Base-by-base conservation (phyloP, 2,797 vertebrate genomes). In the Gymnodraco acuticeps region DNA sequence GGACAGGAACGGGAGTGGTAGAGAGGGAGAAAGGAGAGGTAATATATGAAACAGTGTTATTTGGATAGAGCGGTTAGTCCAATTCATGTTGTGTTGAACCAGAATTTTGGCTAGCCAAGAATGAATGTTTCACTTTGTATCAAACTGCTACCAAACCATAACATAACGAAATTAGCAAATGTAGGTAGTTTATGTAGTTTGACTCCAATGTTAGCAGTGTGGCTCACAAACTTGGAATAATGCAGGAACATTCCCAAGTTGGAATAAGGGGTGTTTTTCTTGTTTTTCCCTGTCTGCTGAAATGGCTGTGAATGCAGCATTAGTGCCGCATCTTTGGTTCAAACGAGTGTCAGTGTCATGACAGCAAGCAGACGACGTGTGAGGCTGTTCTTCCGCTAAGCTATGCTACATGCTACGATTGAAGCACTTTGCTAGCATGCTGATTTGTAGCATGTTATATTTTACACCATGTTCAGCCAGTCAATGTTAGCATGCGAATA, bases 1-100 rank as follows among this genome's bases (percentile, higher is more conserved):
- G 72, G 75, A 75, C 65, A 87, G 42, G 60, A 76, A 63, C 60
- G 64, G 68, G 75, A 77, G 79, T 77, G 72, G 78, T 82, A 50
- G 74, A 75, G 41, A 59, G 56, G 53, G 61, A 64, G 64, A 53
- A 19, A 5, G 66, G 41, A 59, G 58, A 71, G 27, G n/a, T 27
- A 45, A 70, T 56, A 33, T 74, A 42, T 33, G 17, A 61, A 64
- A 0, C 12, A 14, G 27, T 8, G 0, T n/a, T 9, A 41, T 38
- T 38, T 38, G 33, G 33, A 38, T 38, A 9, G 8, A 38, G 33
- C 33, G 7, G 33, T 38, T 9, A 38, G 33, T 38, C 33, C 33
- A 38, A 9, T 52, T 23, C 20, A 23, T 14, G 51, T 13, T 10
- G 2, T 41, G 12, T 59, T 59, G 19, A 59, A 59, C n/a, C 3